Conservation (phyloP, 1,140 invertebrate species). For the Orchesella cincta region DNA sequence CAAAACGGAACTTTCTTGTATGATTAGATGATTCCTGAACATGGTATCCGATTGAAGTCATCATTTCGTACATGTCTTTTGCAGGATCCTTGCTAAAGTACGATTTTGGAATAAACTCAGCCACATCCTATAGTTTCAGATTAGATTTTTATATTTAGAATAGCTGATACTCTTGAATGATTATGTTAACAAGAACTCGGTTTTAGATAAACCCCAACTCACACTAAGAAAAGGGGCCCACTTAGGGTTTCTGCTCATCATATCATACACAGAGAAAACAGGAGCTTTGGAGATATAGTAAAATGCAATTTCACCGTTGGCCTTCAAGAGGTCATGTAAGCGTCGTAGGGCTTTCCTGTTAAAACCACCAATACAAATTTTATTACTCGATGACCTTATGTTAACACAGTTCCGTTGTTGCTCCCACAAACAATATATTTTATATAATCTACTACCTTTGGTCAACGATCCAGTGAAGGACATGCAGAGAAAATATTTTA, state of each 20-base stretch:
- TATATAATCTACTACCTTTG: slow-evolving; percentile 38
- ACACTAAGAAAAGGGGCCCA: slow-evolving; percentile 41
- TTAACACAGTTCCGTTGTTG: too few species aligned
- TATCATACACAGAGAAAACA: slow-evolving; percentile 48
- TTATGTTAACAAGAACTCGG: too few species aligned
- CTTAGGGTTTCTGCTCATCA: slow-evolving; percentile 42
- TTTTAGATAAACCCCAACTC: too few species aligned
- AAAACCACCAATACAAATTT: background rate
- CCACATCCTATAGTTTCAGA: slow-evolving; percentile 64
- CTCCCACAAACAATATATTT: background rate
- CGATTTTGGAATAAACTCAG: slow-evolving; percentile 67
- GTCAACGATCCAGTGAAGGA: slow-evolving; percentile 50
- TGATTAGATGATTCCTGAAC: slow-evolving; percentile 66
- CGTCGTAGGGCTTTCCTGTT: slow-evolving; percentile 44
- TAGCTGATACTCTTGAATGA: too few species aligned
- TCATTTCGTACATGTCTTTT: slow-evolving; percentile 63
- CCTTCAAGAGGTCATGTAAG: slow-evolving; percentile 40
- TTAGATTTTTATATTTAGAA: too few species aligned
- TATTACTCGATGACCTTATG: background rate
- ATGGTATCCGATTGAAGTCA: slow-evolving; percentile 68
- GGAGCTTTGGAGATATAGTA: slow-evolving; percentile 48
- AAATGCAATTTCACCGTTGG: slow-evolving; percentile 46
- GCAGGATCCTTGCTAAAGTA: slow-evolving; percentile 67
- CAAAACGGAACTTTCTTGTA: slow-evolving; percentile 66
- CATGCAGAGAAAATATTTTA: slow-evolving; percentile 50